phyloP scores from a whole-genome alignment of 2,888 invertebrate genomes.

The Polyommatus icarus region DNA sequence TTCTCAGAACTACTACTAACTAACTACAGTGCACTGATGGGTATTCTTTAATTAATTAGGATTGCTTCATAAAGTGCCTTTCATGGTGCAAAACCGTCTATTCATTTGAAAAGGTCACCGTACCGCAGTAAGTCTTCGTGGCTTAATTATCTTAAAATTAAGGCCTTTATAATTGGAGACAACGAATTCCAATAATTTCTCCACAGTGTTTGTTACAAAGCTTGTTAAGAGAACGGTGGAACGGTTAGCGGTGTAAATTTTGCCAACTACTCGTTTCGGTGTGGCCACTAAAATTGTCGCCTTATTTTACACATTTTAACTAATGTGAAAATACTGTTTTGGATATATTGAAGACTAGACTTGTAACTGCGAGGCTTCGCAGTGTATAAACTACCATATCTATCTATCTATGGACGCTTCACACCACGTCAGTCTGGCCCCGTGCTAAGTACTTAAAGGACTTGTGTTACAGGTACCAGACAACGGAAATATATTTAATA shows the following conservation, averaged over 20 bases:
- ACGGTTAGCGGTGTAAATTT: constrained; percentile 69
- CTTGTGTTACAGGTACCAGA: no score
- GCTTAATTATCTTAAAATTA: constrained; percentile 34
- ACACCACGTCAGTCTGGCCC: no score
- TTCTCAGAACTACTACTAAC: neutral
- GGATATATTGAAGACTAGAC: no score
- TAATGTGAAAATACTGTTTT: no score
- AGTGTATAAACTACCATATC: no score
- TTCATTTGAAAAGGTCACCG: neutral
- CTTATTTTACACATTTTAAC: no score
- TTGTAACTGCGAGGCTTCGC: no score
- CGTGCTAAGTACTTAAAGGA: no score
- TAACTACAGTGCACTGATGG: neutral
- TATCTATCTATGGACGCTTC: no score
- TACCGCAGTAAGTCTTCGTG: constrained; percentile 12
- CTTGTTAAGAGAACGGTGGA: constrained; percentile 67
- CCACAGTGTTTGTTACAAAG: constrained; percentile 70
- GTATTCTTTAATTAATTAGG: constrained; percentile 4
- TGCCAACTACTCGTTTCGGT: constrained; percentile 54
- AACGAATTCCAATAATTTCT: constrained; percentile 60
- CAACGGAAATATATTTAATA: no score
- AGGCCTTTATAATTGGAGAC: constrained; percentile 50
- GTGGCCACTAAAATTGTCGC: constrained; percentile 48
- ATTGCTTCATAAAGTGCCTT: constrained; percentile 1
- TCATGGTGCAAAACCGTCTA: neutral